Conservation (phyloP, 2,888 invertebrate genomes). For the Drosophila paranaensis region DNA sequence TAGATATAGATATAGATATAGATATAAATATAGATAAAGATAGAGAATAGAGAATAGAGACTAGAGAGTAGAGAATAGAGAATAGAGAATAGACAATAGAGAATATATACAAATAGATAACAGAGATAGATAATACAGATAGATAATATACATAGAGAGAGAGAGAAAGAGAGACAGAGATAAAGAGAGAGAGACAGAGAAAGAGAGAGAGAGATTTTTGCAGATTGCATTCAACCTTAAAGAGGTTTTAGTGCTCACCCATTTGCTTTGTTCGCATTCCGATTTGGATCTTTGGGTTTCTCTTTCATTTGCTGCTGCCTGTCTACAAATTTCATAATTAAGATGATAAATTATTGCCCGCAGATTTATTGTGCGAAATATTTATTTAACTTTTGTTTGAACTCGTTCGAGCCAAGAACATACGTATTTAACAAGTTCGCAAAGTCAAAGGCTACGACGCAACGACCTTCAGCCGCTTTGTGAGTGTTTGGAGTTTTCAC, state of each 20-base stretch:
- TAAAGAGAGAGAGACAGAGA: neutral
- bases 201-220: too few species aligned
- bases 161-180: too few species aligned
- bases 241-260: neutral
- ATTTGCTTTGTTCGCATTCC: constrained; percentile 4
- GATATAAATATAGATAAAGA: too few species aligned
- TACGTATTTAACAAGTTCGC: constrained; percentile 41
- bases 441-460: neutral
- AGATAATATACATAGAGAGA: too few species aligned
- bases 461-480: neutral
- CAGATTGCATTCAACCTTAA: neutral
- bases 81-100: too few species aligned
- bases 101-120: too few species aligned
- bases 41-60: too few species aligned
- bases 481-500: constrained; percentile 22
- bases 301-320: neutral
- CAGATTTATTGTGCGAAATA: constrained; percentile 63
- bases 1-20: neutral
- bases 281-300: neutral
- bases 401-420: constrained; percentile 53
- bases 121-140: too few species aligned
- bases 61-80: too few species aligned
- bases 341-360: constrained; percentile 52
- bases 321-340: constrained; percentile 42
- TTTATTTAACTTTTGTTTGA: constrained; percentile 24